Evolutionary conservation across 2,888 invertebrate genomes (phyloP).

Genomic region (Malachius bipustulatus): DNA sequence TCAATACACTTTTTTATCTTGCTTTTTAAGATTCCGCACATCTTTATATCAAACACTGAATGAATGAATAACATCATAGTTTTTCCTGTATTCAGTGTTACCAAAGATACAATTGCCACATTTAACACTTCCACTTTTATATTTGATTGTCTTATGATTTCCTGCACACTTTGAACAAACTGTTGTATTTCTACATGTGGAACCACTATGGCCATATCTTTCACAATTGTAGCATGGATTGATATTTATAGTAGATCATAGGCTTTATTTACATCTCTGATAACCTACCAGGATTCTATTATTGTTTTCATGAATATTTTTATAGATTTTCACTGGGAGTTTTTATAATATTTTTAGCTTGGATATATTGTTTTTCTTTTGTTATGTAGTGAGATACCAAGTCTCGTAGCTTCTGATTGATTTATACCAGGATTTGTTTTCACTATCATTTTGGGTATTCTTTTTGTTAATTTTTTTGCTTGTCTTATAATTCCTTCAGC

Average conservation of each 20-base stretch:
- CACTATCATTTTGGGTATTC: neutral
- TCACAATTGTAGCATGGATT: slow-evolving; percentile 4
- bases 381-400: neutral
- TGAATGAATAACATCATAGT: neutral
- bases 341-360: neutral
- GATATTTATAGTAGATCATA: neutral
- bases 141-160: neutral
- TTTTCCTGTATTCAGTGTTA: neutral
- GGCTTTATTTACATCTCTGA: slow-evolving; percentile 6
- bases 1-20: slow-evolving; percentile 3
- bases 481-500: neutral
- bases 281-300: neutral
- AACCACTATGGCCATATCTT: slow-evolving; percentile 5
- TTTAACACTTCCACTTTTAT: neutral
- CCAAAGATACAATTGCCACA: slow-evolving; percentile 2
- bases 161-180: neutral
- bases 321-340: neutral
- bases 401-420: neutral
- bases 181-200: neutral
- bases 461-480: neutral
- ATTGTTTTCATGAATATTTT: neutral
- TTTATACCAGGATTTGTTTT: neutral
- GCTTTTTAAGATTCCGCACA: neutral
- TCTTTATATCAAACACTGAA: neutral
- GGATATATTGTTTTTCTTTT: neutral